phyloP scores from a whole-genome alignment of 2,797 vertebrate species.

The Tachyglossus aculeatus region DNA sequence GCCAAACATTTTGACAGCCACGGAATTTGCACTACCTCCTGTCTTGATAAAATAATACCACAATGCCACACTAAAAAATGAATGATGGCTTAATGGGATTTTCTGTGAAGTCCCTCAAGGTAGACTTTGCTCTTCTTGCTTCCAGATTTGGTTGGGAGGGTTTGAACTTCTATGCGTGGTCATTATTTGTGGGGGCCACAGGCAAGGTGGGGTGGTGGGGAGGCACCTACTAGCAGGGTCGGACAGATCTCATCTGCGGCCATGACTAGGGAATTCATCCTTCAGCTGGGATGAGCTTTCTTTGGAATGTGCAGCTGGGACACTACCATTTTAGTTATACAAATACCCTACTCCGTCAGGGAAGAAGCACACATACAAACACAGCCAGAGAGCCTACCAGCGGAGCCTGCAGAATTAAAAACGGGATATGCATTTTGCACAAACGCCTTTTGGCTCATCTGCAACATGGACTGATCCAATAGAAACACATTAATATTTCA shows the following conservation, averaged over 20 bases:
- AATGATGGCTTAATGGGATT: background rate
- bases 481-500: background rate
- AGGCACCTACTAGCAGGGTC: conserved; percentile 22
- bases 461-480: background rate
- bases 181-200: background rate
- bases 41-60: background rate
- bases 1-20: background rate
- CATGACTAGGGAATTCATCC: conserved; percentile 36
- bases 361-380: background rate
- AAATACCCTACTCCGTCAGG: background rate
- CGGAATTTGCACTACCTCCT: background rate
- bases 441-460: background rate
- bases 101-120: background rate
- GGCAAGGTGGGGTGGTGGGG: background rate
- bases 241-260: conserved; percentile 25
- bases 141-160: background rate
- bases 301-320: conserved; percentile 16
- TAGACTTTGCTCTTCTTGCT: background rate
- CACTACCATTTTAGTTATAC: conserved; percentile 13
- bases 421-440: conserved; percentile 1
- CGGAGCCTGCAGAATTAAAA: background rate
- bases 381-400: conserved; percentile 4
- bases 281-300: conserved; percentile 15
- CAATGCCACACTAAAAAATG: background rate
- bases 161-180: background rate